Evolutionary conservation across 2,113 vertebrate species (phyloP).

Genomic region (Tyrannus savana): DNA sequence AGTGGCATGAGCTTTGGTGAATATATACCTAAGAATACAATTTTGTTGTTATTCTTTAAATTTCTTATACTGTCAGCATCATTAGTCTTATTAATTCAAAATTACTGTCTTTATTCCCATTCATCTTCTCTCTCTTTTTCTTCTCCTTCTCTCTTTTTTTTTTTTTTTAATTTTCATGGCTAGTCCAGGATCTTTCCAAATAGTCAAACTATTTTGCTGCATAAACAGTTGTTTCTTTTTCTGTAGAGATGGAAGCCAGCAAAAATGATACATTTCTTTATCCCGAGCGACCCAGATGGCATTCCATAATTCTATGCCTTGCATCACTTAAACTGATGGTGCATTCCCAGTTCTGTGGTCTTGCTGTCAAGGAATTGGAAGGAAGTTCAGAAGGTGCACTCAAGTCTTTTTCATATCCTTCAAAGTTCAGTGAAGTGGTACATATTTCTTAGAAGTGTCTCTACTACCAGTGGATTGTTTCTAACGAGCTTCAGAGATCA

Average conservation of each 20-base stretch:
- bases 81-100: background rate
- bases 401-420: background rate
- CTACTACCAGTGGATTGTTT: background rate
- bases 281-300: background rate
- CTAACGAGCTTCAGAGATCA: background rate
- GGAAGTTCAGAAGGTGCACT: background rate
- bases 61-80: background rate
- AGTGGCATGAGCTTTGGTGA: background rate
- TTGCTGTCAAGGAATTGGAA: background rate
- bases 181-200: background rate
- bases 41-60: background rate
- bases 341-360: background rate
- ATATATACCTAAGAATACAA: background rate
- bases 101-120: background rate
- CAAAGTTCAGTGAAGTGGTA: background rate
- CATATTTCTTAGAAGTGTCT: background rate
- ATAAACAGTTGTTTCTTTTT: background rate
- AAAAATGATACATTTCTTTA: background rate
- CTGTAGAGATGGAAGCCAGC: constrained; percentile 8
- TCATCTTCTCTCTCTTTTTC: background rate
- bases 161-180: background rate
- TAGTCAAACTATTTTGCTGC: background rate
- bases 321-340: background rate
- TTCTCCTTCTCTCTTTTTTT: background rate
- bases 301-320: background rate